Evolutionary conservation across 2,113 vertebrate species (phyloP).

Genomic region (Siniperca knerii): DNA sequence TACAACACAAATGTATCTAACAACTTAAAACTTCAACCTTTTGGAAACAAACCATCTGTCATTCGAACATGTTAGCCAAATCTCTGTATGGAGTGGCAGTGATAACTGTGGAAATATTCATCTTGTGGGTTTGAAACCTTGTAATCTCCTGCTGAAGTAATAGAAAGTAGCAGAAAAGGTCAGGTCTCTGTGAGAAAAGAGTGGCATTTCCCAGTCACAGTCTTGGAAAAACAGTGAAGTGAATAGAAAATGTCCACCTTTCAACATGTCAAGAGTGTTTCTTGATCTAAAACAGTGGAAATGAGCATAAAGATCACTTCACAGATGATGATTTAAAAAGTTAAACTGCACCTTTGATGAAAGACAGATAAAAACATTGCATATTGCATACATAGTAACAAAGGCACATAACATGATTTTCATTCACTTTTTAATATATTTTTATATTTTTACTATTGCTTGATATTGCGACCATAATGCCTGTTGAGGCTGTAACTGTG

Average conservation of each 20-base stretch:
- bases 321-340: not conserved
- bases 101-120: constrained; percentile 56
- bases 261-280: constrained; percentile 14
- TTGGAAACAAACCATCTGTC: not conserved
- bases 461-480: not conserved
- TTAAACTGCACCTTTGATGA: not conserved
- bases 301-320: not conserved
- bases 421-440: not conserved
- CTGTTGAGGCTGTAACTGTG: not conserved
- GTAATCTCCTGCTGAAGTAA: constrained; percentile 51
- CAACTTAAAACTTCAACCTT: not conserved
- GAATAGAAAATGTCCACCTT: constrained; percentile 23
- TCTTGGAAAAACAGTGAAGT: constrained; percentile 7
- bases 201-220: constrained; percentile 42
- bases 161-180: constrained; percentile 63
- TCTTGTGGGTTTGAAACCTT: constrained; percentile 52
- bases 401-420: not conserved
- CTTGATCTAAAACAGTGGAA: not conserved
- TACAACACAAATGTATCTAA: not conserved
- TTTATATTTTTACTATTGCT: not conserved
- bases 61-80: not conserved
- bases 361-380: not conserved
- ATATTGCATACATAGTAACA: not conserved
- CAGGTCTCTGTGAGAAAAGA: constrained; percentile 32
- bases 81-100: constrained; percentile 8